Conservation (phyloP, 2,113 vertebrate genomes). For the Charina bottae region DNA sequence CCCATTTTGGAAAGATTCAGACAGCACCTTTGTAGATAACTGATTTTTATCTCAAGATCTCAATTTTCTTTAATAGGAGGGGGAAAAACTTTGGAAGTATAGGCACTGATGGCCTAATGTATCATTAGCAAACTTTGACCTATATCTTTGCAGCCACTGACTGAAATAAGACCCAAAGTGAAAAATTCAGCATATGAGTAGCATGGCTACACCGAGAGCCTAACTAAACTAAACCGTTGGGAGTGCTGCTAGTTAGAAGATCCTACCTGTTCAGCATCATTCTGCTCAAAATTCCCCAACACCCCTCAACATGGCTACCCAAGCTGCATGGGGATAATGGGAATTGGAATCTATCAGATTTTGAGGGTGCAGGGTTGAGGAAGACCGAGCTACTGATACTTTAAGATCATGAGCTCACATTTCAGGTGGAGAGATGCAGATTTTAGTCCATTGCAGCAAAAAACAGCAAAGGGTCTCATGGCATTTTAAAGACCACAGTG, state of each 20-base stretch:
- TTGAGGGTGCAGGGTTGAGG: not conserved
- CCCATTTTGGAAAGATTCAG: not conserved
- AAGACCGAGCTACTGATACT: not conserved
- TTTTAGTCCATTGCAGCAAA: not conserved
- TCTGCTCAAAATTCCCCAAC: not conserved
- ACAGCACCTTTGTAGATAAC: not conserved
- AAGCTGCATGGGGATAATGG: not conserved
- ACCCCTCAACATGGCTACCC: not conserved
- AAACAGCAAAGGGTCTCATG: not conserved
- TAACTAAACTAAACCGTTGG: not conserved
- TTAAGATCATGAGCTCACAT: not conserved
- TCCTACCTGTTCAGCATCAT: not conserved
- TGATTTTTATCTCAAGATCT: not conserved
- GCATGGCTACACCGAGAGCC: not conserved
- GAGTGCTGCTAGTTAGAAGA: not conserved
- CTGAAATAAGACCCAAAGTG: not conserved
- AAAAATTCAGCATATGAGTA: not conserved
- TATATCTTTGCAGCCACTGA: not conserved
- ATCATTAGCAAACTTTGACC: not conserved
- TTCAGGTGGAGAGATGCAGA: not conserved
- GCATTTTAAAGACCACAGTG: not conserved
- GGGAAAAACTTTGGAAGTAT: not conserved
- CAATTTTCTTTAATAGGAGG: not conserved
- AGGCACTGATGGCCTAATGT: not conserved
- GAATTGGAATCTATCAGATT: not conserved